These are phyloP conservation scores for Leptopilina clavipes DNA, from an alignment of 1,140 invertebrate genomes.

Conservation along the genomic window DNA sequence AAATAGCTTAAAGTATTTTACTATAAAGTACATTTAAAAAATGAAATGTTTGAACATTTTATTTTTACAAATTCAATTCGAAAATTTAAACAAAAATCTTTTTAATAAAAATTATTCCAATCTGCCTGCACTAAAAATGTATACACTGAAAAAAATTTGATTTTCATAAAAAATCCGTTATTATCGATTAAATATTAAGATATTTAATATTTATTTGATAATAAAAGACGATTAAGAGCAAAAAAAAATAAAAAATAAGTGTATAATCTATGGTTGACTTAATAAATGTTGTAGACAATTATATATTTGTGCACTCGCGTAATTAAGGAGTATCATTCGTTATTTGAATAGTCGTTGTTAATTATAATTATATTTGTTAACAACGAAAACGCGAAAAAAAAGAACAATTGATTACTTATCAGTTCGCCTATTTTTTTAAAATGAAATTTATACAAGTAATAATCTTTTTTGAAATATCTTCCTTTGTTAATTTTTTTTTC, in stretches of 20 bases:
- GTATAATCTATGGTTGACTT: constrained; percentile 13
- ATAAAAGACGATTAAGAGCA: not conserved
- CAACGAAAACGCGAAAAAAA: not conserved
- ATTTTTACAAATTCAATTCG: not conserved
- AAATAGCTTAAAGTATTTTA: too few relatives aligned
- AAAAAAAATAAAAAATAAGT: constrained; percentile 26
- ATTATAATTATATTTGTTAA: constrained; percentile 4
- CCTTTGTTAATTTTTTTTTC: not conserved
- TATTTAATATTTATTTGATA: not conserved
- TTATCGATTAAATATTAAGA: constrained; percentile 19
- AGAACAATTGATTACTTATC: not conserved
- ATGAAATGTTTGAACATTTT: not conserved
- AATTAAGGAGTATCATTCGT: not conserved
- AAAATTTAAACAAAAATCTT: not conserved
- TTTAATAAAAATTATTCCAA: not conserved
- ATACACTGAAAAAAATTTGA: too few relatives aligned
- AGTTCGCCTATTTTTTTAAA: not conserved
- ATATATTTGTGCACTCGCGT: constrained; percentile 20
- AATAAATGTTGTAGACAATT: constrained; percentile 31
- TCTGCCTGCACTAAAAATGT: too few relatives aligned
- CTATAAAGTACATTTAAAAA: not conserved
- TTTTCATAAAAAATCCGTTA: too few relatives aligned
- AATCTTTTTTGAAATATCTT: not conserved
- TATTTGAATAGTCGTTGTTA: not conserved
- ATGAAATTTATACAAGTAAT: not conserved